Percentiles rank a stretch among this genome's conserved stretches.
phyloP scores from a whole-genome alignment of 2,888 invertebrate genomes.

The Mesochorus sp. region DNA sequence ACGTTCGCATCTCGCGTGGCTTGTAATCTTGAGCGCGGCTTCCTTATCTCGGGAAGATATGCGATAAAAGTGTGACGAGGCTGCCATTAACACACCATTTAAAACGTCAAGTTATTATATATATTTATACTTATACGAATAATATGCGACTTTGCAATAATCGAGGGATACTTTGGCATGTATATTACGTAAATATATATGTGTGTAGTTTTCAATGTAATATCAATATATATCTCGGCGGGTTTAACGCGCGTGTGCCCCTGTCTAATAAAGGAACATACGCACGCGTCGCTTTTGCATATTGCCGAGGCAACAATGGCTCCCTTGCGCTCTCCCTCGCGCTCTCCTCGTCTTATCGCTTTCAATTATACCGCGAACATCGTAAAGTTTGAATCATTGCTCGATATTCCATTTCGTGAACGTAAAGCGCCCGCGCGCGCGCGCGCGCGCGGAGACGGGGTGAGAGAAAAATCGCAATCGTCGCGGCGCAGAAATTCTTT shows the following conservation, averaged over 20 bases:
- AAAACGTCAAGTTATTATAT: conserved; percentile 39
- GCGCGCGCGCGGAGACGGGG: neutral
- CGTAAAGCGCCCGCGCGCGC: neutral
- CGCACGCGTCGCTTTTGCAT: conserved; percentile 23
- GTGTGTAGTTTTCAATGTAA: neutral
- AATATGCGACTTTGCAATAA: neutral
- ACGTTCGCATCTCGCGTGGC: conserved; percentile 1
- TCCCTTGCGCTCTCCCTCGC: neutral
- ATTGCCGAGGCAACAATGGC: conserved; percentile 24
- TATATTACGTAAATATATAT: neutral
- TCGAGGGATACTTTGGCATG: neutral
- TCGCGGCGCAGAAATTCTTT: neutral
- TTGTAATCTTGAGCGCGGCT: conserved; percentile 32
- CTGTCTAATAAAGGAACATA: conserved; percentile 30
- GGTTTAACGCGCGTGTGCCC: neutral
- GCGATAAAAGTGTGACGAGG: conserved; percentile 36
- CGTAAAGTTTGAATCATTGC: conserved; percentile 55
- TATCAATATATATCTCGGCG: neutral
- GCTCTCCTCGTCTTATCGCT: conserved; percentile 55
- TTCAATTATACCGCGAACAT: conserved; percentile 56
- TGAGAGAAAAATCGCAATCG: no score
- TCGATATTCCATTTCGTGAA: conserved; percentile 45
- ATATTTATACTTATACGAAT: no score
- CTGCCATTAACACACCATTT: conserved; percentile 59
- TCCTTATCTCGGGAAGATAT: conserved; percentile 43